A percentile compares a stretch with the other conserved stretches of the same genome.
Conservation (phyloP, 1,140 invertebrate genomes). For the Apis florea region DNA sequence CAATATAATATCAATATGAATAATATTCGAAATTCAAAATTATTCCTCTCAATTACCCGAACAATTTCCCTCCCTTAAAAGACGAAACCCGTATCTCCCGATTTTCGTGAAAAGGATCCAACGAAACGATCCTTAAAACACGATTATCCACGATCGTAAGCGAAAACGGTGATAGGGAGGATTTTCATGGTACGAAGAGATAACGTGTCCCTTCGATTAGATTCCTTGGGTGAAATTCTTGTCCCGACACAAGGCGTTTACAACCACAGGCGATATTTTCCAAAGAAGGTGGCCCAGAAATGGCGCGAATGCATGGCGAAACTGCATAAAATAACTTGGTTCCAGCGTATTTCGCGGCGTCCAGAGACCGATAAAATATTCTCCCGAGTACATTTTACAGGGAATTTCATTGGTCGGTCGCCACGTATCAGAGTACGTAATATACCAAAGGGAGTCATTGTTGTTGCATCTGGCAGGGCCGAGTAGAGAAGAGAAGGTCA, state of each 20-base stretch:
- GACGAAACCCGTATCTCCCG: not conserved
- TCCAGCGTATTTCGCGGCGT: constrained; percentile 16
- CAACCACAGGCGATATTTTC: not conserved
- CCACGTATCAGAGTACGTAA: constrained; percentile 33
- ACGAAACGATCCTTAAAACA: not conserved
- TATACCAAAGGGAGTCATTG: constrained; percentile 40
- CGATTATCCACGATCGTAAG: not conserved
- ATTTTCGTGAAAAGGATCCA: not conserved
- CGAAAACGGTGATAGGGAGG: not conserved
- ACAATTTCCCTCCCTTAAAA: not conserved
- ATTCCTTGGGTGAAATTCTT: not conserved
- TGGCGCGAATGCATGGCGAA: constrained; percentile 16
- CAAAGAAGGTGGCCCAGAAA: not conserved
- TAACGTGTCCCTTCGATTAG: not conserved
- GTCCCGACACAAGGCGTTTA: not conserved
- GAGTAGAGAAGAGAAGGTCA: constrained; percentile 1
- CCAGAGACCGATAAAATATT: constrained; percentile 43
- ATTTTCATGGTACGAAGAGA: not conserved
- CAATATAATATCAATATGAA: too few relatives aligned
- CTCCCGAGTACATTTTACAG: constrained; percentile 11
- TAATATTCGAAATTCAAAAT: not conserved
- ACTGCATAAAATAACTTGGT: constrained; percentile 37
- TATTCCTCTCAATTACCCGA: not conserved
- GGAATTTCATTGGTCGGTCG: constrained; percentile 44
- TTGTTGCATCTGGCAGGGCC: constrained; percentile 33